Percentiles rank a stretch among this genome's conserved stretches.
Conservation (phyloP, 2,797 vertebrate species). For the Dicrostonyx torquatus region DNA sequence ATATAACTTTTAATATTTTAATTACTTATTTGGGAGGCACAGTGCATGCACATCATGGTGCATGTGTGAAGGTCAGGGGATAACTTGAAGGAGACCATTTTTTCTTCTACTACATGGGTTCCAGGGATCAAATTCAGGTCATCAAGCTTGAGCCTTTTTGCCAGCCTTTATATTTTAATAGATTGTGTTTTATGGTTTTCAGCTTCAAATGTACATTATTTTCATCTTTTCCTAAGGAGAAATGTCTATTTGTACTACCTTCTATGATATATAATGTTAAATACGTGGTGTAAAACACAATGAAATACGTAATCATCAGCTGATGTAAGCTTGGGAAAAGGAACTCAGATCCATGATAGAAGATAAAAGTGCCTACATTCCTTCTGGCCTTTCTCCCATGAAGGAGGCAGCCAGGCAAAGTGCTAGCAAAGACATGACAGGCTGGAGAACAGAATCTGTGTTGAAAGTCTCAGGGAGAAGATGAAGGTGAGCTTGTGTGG, state of each 20-base stretch:
- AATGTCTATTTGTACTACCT: neutral
- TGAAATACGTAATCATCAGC: neutral
- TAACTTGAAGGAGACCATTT: too few species aligned
- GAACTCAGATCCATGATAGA: neutral
- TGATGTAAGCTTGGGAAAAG: neutral
- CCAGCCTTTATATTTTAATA: neutral
- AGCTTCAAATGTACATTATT: neutral
- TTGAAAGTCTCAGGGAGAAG: neutral
- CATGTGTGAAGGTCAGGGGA: too few species aligned
- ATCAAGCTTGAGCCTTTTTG: neutral
- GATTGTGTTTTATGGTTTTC: neutral
- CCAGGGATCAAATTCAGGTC: neutral
- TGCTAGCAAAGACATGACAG: neutral
- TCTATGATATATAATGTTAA: neutral
- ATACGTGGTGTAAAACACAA: neutral
- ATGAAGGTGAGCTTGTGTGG: neutral
- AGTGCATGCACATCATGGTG: neutral
- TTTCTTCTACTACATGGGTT: neutral
- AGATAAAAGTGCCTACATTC: neutral
- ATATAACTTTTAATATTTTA: neutral
- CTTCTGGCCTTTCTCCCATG: neutral
- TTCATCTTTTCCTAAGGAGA: neutral
- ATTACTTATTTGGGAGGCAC: neutral
- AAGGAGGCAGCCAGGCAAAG: neutral
- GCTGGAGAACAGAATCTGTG: neutral